Percentiles rank a stretch among this genome's conserved stretches.
Conservation (phyloP, 2,888 invertebrate species). For the Aproaerema taeniolella region DNA sequence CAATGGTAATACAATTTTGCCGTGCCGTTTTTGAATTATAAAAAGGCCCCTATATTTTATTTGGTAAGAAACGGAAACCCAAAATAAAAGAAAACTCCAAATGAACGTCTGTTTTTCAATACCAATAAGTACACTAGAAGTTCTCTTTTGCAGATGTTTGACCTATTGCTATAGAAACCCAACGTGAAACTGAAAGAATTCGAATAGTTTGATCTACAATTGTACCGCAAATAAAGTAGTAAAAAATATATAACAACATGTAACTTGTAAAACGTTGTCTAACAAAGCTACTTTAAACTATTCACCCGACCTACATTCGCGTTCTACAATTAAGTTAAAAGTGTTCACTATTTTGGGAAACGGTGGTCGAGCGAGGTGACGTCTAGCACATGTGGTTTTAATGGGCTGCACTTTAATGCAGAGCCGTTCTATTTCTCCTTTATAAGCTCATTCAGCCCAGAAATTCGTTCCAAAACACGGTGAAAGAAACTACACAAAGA, state of each 20-base stretch:
- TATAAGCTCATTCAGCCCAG: conserved; percentile 37
- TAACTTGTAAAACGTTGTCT: too few species aligned
- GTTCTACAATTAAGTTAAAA: conserved; percentile 9
- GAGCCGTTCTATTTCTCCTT: conserved; percentile 50
- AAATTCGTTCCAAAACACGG: conserved; percentile 26
- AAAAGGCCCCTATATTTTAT: background rate
- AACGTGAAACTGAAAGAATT: too few species aligned
- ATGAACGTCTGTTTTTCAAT: too few species aligned
- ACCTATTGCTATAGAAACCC: too few species aligned
- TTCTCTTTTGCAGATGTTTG: too few species aligned
- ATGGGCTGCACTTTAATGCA: conserved; percentile 66
- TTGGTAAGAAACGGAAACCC: background rate
- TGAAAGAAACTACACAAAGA: conserved; percentile 1
- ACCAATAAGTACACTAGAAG: too few species aligned
- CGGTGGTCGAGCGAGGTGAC: conserved; percentile 43
- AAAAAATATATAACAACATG: too few species aligned
- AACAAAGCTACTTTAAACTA: too few species aligned
- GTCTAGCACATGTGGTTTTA: conserved; percentile 65
- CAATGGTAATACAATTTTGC: too few species aligned
- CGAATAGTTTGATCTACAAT: too few species aligned
- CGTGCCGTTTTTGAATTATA: too few species aligned
- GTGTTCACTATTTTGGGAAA: conserved; percentile 26
- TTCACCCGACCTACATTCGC: conserved; percentile 8
- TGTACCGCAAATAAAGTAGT: too few species aligned
- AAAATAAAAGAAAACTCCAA: background rate